These are phyloP conservation scores for Heptranchias perlo DNA, from an alignment of 2,113 vertebrate genomes.

Conservation along the genomic window DNA sequence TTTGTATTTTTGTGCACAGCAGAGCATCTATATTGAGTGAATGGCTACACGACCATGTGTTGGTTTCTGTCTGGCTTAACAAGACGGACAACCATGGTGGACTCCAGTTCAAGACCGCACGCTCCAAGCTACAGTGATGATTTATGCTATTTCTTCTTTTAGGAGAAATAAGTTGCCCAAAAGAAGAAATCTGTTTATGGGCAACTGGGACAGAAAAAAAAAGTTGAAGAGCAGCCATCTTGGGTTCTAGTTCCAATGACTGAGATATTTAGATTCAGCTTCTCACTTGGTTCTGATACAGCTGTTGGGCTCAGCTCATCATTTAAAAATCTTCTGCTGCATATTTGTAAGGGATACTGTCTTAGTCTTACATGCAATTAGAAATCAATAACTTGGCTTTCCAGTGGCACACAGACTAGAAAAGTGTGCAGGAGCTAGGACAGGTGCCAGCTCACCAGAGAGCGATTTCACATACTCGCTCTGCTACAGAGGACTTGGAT, in stretches of 20 bases:
- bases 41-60: neutral
- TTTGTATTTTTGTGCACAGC: constrained; percentile 54
- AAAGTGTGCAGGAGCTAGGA: neutral
- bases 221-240: neutral
- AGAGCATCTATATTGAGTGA: neutral
- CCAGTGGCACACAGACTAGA: neutral
- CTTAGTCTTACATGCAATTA: neutral
- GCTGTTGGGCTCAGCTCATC: neutral
- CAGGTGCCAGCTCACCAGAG: neutral
- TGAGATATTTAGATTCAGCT: neutral
- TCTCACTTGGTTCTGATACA: neutral
- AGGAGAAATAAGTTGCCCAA: neutral
- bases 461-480: neutral
- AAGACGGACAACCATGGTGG: neutral
- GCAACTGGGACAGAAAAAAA: neutral
- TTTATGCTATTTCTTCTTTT: neutral
- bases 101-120: neutral
- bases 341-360: neutral
- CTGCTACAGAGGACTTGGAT: neutral
- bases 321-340: neutral
- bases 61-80: neutral
- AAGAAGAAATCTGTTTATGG: neutral
- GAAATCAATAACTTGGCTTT: neutral
- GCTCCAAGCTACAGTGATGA: neutral
- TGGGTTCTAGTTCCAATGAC: neutral